These are phyloP conservation scores for Lota lota DNA, from an alignment of 2,113 vertebrate genomes.

Conservation along the genomic window DNA sequence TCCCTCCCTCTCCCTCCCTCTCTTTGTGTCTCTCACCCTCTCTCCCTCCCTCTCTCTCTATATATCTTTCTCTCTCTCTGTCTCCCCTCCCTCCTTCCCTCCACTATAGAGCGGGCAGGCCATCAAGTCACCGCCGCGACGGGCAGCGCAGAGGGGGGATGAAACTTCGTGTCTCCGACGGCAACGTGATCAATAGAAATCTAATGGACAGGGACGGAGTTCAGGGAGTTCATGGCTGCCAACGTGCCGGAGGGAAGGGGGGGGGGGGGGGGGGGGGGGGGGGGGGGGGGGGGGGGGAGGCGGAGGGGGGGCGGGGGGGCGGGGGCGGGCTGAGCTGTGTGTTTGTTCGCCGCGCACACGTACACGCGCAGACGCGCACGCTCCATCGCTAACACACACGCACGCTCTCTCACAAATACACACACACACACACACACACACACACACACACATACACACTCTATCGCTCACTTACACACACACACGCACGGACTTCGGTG, in stretches of 20 bases:
- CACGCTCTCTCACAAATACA: conserved; percentile 5
- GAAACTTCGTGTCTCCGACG: too few species aligned
- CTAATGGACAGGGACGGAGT: background rate
- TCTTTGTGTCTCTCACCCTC: too few species aligned
- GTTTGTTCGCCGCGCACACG: background rate
- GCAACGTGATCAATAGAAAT: background rate
- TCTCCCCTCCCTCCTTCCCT: too few species aligned
- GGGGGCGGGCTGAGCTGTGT: background rate
- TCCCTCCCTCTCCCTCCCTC: too few species aligned
- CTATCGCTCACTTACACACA: conserved; percentile 4
- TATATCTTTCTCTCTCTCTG: too few species aligned
- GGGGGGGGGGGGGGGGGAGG: too few species aligned
- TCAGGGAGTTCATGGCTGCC: background rate
- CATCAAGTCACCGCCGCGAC: too few species aligned
- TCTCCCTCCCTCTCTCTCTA: too few species aligned
- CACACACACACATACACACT: background rate
- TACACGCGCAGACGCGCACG: conserved; percentile 5
- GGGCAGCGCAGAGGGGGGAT: too few species aligned
- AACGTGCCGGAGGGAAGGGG: background rate
- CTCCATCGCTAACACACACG: conserved; percentile 20
- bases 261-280: too few species aligned
- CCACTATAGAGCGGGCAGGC: too few species aligned
- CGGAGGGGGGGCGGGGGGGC: too few species aligned
- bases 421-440: background rate
- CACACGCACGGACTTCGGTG: background rate